phyloP scores from a whole-genome alignment of 1,140 invertebrate genomes.

The Linepithema humile region DNA sequence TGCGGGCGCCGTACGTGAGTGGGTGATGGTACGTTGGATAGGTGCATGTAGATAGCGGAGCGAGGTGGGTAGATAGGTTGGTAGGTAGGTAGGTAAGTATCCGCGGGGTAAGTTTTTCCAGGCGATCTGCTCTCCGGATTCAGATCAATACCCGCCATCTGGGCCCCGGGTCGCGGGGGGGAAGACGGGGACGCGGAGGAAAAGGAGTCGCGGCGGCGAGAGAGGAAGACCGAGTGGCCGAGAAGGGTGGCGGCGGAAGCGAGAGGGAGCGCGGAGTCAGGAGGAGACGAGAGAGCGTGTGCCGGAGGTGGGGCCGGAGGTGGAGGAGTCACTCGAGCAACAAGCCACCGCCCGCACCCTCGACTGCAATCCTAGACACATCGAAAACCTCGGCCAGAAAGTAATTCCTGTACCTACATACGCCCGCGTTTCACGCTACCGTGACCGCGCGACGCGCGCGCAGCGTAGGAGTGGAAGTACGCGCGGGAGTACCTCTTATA shows the following conservation, averaged over 20 bases:
- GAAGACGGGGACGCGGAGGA: slow-evolving; percentile 72
- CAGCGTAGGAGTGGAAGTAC: slow-evolving; percentile 30
- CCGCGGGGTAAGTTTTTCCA: slow-evolving; percentile 80
- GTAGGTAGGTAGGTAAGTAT: slow-evolving; percentile 71
- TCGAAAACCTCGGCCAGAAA: slow-evolving; percentile 70
- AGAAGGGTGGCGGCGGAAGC: slow-evolving; percentile 57
- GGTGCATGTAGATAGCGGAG: slow-evolving; percentile 66
- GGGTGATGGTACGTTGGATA: slow-evolving; percentile 62
- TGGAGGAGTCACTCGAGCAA: slow-evolving; percentile 80
- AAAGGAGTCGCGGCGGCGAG: slow-evolving; percentile 56
- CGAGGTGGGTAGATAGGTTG: slow-evolving; percentile 45
- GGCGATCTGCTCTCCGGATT: slow-evolving; percentile 82
- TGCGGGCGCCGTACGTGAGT: slow-evolving; percentile 64
- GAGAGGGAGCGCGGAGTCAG: slow-evolving; percentile 39
- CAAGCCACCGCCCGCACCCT: slow-evolving; percentile 80
- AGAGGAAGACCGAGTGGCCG: slow-evolving; percentile 36
- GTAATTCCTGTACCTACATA: slow-evolving; percentile 67
- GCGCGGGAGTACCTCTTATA: slow-evolving; percentile 2
- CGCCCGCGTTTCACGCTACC: slow-evolving; percentile 67
- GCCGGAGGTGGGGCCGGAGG: slow-evolving; percentile 73
- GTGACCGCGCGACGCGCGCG: slow-evolving; percentile 18
- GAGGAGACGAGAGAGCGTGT: slow-evolving; percentile 65
- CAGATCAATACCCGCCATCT: slow-evolving; percentile 83
- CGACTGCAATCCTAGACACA: slow-evolving; percentile 72
- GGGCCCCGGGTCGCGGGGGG: slow-evolving; percentile 72